These are phyloP conservation scores for Anagyrus pseudococci DNA, from an alignment of 2,888 invertebrate genomes.

Conservation along the genomic window DNA sequence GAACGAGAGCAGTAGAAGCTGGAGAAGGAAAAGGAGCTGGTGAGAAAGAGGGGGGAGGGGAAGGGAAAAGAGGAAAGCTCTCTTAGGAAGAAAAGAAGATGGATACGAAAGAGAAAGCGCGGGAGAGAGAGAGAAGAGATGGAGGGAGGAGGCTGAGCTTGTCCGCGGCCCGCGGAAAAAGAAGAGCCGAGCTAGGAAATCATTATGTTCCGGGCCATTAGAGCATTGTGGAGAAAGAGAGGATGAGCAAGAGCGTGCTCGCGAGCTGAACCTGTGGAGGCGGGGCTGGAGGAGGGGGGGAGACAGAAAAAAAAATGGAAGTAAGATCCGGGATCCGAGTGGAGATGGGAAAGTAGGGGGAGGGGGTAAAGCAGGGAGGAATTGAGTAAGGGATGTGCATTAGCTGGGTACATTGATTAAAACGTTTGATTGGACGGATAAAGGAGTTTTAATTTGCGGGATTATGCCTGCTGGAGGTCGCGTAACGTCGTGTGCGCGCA, in stretches of 20 bases:
- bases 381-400: slow-evolving; percentile 21
- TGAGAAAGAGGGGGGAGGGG: not conserved
- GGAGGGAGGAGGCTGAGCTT: not conserved
- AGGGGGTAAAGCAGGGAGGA: slow-evolving; percentile 5
- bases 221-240: slow-evolving; percentile 5
- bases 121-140: not conserved
- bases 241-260: not conserved
- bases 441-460: slow-evolving; percentile 12
- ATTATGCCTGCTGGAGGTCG: not conserved
- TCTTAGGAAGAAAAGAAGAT: too few relatives aligned
- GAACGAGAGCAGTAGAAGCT: too few relatives aligned
- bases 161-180: not conserved
- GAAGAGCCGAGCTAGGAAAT: slow-evolving; percentile 18
- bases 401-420: slow-evolving; percentile 25
- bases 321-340: too few relatives aligned
- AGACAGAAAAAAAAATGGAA: too few relatives aligned
- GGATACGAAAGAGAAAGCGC: too few relatives aligned
- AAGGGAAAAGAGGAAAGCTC: not conserved
- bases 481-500: not conserved
- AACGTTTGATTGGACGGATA: slow-evolving; percentile 17
- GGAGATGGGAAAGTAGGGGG: not conserved
- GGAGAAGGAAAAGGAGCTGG: not conserved
- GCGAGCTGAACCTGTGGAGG: too few relatives aligned
- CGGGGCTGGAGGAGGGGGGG: too few relatives aligned
- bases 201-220: slow-evolving; percentile 30